A percentile compares a stretch with the other conserved stretches of the same genome.
Evolutionary conservation across 2,113 vertebrate species (phyloP).

Genomic region (Dinomys branickii): DNA sequence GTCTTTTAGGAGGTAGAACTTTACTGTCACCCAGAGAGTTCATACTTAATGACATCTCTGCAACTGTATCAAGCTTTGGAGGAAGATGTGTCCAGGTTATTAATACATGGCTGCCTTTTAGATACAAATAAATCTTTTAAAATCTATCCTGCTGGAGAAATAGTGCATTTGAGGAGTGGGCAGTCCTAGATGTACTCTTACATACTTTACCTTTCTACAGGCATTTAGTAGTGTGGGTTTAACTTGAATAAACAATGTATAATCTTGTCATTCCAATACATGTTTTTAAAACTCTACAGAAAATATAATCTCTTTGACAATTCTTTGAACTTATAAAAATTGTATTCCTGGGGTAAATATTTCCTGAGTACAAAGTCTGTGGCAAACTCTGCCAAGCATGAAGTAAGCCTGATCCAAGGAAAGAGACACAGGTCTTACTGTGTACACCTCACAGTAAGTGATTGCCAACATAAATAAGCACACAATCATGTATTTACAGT

Average conservation of each 20-base stretch:
- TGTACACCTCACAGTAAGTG: neutral
- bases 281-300: neutral
- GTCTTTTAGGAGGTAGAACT: neutral
- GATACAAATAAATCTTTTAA: neutral
- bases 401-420: neutral
- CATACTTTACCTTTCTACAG: neutral
- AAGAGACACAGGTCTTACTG: neutral
- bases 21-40: neutral
- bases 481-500: neutral
- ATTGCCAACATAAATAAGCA: neutral
- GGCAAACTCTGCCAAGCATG: neutral
- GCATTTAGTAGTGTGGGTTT: neutral
- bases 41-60: neutral
- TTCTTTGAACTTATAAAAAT: neutral
- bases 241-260: neutral
- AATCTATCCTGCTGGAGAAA: fast-evolving
- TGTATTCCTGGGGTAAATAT: neutral
- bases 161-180: neutral
- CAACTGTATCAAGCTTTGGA: neutral
- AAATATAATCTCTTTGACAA: neutral
- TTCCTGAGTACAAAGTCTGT: neutral
- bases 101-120: neutral
- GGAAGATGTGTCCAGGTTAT: neutral
- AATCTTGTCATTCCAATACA: neutral
- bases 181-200: too few relatives aligned